These are phyloP conservation scores for Psettodes erumei DNA, from an alignment of 2,113 vertebrate species.

Conservation along the genomic window DNA sequence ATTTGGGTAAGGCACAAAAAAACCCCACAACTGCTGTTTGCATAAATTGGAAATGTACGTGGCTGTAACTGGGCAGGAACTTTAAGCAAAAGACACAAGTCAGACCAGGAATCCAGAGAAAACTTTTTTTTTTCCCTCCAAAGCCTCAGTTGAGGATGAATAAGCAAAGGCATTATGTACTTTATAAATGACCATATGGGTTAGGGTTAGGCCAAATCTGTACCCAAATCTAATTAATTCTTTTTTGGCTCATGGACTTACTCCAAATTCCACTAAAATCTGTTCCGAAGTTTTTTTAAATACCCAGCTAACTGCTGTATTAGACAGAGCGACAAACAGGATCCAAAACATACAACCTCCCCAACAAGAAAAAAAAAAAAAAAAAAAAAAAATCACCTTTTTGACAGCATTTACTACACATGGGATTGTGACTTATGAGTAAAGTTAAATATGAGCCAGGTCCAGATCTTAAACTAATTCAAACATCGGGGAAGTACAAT, in stretches of 20 bases:
- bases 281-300: neutral
- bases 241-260: neutral
- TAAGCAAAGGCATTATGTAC: neutral
- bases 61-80: neutral
- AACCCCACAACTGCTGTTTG: slow-evolving; percentile 7
- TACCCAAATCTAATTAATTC: neutral
- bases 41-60: neutral
- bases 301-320: slow-evolving; percentile 1
- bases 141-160: neutral
- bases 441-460: neutral
- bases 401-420: neutral
- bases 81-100: neutral
- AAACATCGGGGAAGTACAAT: slow-evolving; percentile 8
- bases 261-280: slow-evolving; percentile 1
- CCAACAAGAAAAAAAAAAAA: neutral
- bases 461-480: slow-evolving; percentile 7
- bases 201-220: neutral
- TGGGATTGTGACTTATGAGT: neutral
- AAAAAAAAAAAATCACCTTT: slow-evolving; percentile 19
- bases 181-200: slow-evolving; percentile 9
- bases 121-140: neutral
- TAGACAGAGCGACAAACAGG: neutral
- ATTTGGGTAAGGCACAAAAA: neutral
- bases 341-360: neutral
- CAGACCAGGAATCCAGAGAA: neutral